A percentile compares a stretch with the other conserved stretches of the same genome.
Evolutionary conservation across 1,140 invertebrate species (phyloP).

Genomic region (Diorhabda elongata): DNA sequence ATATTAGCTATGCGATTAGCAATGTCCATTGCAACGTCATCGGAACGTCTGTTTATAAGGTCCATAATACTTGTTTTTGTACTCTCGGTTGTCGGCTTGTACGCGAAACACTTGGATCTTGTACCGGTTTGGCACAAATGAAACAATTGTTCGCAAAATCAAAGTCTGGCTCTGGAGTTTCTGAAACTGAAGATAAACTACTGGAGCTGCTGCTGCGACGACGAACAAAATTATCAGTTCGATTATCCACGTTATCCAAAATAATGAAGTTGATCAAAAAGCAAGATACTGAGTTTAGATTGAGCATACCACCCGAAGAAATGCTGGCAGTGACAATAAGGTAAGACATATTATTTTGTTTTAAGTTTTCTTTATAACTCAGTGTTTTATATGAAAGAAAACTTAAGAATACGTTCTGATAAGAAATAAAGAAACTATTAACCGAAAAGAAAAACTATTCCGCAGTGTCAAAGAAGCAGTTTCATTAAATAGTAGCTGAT

Average conservation of each 20-base stretch:
- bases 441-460: too few relatives aligned
- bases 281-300: background rate
- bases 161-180: slow-evolving; percentile 5
- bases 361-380: background rate
- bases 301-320: background rate
- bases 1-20: slow-evolving; percentile 13
- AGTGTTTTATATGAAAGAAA: background rate
- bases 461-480: background rate
- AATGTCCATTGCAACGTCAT: slow-evolving; percentile 8
- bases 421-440: background rate
- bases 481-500: background rate
- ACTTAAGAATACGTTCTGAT: background rate
- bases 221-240: too few relatives aligned
- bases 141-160: background rate
- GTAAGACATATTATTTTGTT: background rate
- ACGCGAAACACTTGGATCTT: background rate
- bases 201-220: background rate
- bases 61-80: background rate
- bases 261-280: too few relatives aligned
- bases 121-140: background rate
- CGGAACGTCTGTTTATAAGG: slow-evolving; percentile 8
- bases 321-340: background rate
- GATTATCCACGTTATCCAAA: too few relatives aligned
- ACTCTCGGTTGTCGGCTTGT: background rate
- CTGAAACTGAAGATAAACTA: slow-evolving; percentile 6